These are phyloP conservation scores for Gymnarchus niloticus DNA, from an alignment of 2,113 vertebrate genomes.

Conservation along the genomic window DNA sequence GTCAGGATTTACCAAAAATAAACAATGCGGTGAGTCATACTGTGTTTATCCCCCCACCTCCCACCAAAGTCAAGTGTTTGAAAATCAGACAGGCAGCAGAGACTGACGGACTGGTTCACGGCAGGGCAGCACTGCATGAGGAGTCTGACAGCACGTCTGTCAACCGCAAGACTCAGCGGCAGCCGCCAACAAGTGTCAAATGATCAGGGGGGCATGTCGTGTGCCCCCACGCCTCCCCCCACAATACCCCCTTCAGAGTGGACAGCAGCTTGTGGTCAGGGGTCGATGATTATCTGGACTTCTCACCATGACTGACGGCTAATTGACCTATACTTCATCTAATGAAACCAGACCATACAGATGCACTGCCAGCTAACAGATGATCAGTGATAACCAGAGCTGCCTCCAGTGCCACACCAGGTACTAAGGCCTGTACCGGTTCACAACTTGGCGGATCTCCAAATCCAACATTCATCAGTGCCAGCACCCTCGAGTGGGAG, in stretches of 20 bases:
- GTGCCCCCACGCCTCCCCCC: too few species aligned
- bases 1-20: neutral
- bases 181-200: neutral
- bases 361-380: neutral
- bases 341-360: neutral
- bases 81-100: conserved; percentile 5
- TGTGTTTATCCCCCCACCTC: neutral
- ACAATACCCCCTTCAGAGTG: neutral
- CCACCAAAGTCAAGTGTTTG: neutral
- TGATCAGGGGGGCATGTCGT: too few species aligned
- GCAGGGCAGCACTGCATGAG: neutral
- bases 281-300: neutral
- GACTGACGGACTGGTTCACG: neutral
- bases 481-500: neutral
- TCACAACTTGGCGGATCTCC: neutral
- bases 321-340: neutral
- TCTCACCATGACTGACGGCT: neutral
- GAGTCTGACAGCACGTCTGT: neutral
- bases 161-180: neutral
- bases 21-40: conserved; percentile 6
- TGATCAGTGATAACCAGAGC: neutral
- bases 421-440: neutral
- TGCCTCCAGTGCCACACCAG: neutral
- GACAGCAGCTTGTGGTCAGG: neutral
- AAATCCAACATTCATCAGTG: neutral